Conservation (phyloP, 2,888 invertebrate genomes). For the Pilophorus perplexus region DNA sequence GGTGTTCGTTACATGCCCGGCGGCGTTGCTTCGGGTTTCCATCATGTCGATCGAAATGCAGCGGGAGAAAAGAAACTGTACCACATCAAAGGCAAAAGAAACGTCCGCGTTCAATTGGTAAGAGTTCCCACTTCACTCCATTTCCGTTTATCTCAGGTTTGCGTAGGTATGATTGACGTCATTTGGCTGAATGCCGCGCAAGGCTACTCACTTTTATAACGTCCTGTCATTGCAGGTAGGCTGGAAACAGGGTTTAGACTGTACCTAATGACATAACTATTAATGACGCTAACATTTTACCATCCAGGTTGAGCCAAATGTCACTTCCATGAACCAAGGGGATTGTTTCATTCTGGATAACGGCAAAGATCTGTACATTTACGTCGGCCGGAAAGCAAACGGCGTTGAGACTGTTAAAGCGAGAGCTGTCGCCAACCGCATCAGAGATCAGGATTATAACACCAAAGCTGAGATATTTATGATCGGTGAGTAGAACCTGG, state of each 20-base stretch:
- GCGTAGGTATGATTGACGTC: too few relatives aligned
- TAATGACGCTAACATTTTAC: too few relatives aligned
- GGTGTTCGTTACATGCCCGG: constrained; percentile 77
- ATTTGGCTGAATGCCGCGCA: too few relatives aligned
- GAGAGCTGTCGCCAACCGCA: constrained; percentile 75
- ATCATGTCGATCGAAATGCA: constrained; percentile 74
- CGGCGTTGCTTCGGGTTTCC: constrained; percentile 81
- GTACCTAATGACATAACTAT: too few relatives aligned
- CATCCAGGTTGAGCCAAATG: constrained; percentile 65
- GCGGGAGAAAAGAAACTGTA: constrained; percentile 69
- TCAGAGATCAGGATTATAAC: constrained; percentile 82
- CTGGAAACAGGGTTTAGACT: too few relatives aligned
- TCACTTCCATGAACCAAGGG: constrained; percentile 84
- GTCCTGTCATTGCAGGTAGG: too few relatives aligned
- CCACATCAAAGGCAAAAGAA: constrained; percentile 86
- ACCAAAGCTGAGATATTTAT: constrained; percentile 74
- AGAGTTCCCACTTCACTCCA: too few relatives aligned
- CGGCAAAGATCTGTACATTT: constrained; percentile 72
- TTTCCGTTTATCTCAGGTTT: too few relatives aligned
- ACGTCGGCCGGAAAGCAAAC: constrained; percentile 72
- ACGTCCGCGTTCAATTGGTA: constrained; percentile 62
- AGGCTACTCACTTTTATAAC: too few relatives aligned
- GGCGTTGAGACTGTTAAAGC: constrained; percentile 81
- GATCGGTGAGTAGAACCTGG: constrained; percentile 65
- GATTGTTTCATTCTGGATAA: constrained; percentile 86